Conservation (phyloP, 35 echinoderm and acorn worm genomes). For the Apostichopus japonicus region DNA sequence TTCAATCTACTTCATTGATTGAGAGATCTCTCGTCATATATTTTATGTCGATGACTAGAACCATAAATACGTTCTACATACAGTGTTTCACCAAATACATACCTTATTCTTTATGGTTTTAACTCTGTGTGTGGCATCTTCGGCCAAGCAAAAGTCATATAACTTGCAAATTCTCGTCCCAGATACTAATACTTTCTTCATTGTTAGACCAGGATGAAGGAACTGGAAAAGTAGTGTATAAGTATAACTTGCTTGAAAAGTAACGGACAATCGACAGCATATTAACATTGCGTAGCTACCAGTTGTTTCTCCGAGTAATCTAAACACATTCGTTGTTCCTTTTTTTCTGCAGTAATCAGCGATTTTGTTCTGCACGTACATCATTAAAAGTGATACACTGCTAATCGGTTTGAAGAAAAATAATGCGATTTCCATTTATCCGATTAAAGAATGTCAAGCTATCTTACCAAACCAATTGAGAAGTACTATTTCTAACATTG, state of each 20-base stretch:
- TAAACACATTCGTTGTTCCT: too few species aligned
- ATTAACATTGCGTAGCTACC: too few species aligned
- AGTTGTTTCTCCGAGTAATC: too few species aligned
- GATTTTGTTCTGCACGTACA: too few species aligned
- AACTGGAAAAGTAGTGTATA: not conserved
- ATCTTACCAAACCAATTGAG: too few species aligned
- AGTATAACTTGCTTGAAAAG: not conserved
- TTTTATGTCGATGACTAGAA: not conserved
- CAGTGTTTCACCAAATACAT: not conserved
- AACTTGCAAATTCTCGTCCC: not conserved
- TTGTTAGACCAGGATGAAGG: not conserved
- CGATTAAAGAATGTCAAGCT: too few species aligned
- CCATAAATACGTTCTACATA: not conserved
- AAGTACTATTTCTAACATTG: too few species aligned
- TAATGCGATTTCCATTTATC: too few species aligned
- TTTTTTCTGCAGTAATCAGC: too few species aligned
- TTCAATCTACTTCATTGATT: too few species aligned
- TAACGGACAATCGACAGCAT: not conserved
- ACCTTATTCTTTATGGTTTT: not conserved
- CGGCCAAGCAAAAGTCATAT: not conserved
- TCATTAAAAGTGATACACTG: too few species aligned
- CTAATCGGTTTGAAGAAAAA: too few species aligned
- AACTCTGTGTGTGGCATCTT: not conserved
- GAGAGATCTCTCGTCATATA: not conserved
- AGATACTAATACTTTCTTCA: not conserved